Base-by-base conservation (phyloP, 2,113 vertebrate species). In the Cyanoramphus novaezelandiae region DNA sequence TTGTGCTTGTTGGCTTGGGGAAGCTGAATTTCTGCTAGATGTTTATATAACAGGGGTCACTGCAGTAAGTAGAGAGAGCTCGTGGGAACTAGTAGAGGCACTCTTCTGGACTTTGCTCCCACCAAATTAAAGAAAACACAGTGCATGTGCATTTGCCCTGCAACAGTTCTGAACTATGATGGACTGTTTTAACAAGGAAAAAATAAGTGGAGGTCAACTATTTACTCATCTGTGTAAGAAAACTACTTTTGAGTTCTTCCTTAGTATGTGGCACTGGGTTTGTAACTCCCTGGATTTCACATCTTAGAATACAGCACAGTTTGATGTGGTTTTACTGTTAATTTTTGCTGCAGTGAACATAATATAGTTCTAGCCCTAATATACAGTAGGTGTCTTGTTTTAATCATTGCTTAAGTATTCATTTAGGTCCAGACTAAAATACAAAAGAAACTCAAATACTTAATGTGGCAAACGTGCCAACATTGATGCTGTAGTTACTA, bases 1-100 rank as follows among this genome's bases (percentile, higher is more conserved):
- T 43, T 85, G 35, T 63, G 47, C 90, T 37, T 7, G 11, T 25
- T 93, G 92, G 88, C 88, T 67, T 12, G 8, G 83, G 91, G 95
- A 84, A 92, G 25, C 94, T 91, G 94, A 64, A 33, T 91, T 92
- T 91, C 95, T 97, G 95, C 62, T 67, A 12, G 57, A 4, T 97
- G 97, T 97, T 98, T 97, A 92, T 91, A 11, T 95, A 95, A 76
- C 93, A 95, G 93, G 96, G 97, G 98, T 98, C 98, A 98, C 59
- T 44, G 93, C 88, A 72, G 93, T 89, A 69, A 95, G 94, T 27
- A 46, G 95, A 57, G 88, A 97, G 95, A 97, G 97, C 97, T 96
- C 97, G 97, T 97, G 97, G 98, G 97, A 98, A 98, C 95, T 67
- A 80, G 81, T 53, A 84, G 87, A 92, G 82, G 65, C 96, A 75